Conservation (phyloP, 1,140 invertebrate species). For the Globodera rostochiensis region DNA sequence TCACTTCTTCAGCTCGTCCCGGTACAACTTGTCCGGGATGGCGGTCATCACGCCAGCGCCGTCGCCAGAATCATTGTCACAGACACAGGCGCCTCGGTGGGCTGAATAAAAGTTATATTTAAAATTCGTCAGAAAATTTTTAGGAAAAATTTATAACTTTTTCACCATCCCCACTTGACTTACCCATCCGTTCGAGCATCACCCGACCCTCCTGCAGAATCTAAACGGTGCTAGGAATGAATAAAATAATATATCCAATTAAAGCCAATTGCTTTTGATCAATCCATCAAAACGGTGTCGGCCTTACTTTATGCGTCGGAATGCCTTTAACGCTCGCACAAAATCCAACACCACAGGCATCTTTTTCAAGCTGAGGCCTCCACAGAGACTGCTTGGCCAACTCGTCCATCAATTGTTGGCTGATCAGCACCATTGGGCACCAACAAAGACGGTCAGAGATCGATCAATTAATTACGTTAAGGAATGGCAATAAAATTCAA, state of each 20-base stretch:
- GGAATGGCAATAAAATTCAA: not conserved
- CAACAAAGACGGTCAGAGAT: conserved; percentile 11
- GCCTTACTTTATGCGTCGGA: conserved; percentile 81
- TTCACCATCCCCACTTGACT: not conserved
- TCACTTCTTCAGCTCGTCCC: conserved; percentile 77
- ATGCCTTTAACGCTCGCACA: conserved; percentile 95
- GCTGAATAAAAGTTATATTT: conserved; percentile 5
- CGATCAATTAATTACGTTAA: not conserved
- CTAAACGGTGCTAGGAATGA: conserved; percentile 68
- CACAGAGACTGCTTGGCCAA: conserved; percentile 79
- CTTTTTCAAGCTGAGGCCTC: conserved; percentile 87
- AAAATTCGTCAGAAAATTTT: not conserved
- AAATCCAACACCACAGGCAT: conserved; percentile 97
- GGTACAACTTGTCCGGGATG: conserved; percentile 91
- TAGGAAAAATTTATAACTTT: too few relatives aligned
- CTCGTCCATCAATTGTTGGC: conserved; percentile 54
- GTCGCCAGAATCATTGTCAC: conserved; percentile 98
- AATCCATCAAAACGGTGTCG: not conserved
- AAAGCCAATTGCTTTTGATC: not conserved
- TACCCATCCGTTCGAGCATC: conserved; percentile 89
- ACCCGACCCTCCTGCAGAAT: conserved; percentile 90
- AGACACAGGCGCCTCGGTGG: conserved; percentile 94
- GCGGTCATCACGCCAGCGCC: conserved; percentile 93
- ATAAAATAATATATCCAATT: not conserved
- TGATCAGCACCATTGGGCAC: conserved; percentile 58